These are phyloP conservation scores for Harpagifer antarcticus DNA, from an alignment of 2,797 vertebrate species.

Conservation along the genomic window DNA sequence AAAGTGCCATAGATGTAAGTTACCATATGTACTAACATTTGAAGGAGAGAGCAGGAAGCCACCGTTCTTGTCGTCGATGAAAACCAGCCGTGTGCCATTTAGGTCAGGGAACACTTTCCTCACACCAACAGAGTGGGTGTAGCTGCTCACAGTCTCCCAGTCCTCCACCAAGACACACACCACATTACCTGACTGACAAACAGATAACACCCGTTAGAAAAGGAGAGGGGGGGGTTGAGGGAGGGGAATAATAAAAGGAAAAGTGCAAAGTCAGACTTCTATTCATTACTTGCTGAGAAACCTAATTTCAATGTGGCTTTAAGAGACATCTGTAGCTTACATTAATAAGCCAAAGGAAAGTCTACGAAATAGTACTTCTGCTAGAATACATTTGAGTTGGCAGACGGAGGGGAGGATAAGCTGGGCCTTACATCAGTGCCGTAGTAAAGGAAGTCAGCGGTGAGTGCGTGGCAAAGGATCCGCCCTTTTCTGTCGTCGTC, in stretches of 20 bases:
- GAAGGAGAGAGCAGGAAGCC: conserved; percentile 94
- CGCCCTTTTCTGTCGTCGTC: conserved; percentile 89
- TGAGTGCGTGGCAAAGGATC: conserved; percentile 93
- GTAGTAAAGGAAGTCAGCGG: conserved; percentile 94
- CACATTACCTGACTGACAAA: conserved; percentile 89
- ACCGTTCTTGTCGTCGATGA: conserved; percentile 95
- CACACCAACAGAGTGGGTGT: conserved; percentile 91
- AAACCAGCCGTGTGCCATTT: conserved; percentile 90
- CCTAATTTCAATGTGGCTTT: not conserved
- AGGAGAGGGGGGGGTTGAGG: not conserved
- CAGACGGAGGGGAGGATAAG: not conserved
- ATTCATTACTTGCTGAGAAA: not conserved
- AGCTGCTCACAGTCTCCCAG: conserved; percentile 92
- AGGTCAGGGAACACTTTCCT: conserved; percentile 94
- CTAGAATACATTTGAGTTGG: not conserved
- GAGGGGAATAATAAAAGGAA: not conserved
- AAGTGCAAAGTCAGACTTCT: not conserved
- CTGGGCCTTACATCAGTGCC: conserved; percentile 91
- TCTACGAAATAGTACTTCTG: not conserved
- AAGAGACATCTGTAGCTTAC: not conserved
- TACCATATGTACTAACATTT: conserved; percentile 76
- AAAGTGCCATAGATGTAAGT: not conserved
- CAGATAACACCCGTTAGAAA: not conserved
- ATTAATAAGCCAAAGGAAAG: not conserved
- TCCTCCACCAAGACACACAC: conserved; percentile 94